Base-by-base conservation (phyloP, 1,140 invertebrate species). In the Brachionus rubens region DNA sequence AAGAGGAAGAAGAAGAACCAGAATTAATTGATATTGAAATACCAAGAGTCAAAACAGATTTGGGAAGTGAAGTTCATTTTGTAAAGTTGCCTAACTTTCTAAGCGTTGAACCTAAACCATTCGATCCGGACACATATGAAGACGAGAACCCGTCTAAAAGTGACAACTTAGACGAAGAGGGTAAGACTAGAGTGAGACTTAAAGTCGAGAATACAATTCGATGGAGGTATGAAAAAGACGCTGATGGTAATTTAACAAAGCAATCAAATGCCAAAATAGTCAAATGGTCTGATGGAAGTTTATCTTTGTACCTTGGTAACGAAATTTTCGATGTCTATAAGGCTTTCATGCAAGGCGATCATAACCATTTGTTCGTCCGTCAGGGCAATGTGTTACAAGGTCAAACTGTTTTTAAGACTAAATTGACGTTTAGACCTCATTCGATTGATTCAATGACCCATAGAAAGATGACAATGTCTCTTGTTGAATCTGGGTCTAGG, bases 301-400 rank as follows among this genome's bases (percentile, higher is more conserved):
- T 76, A 5, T 76, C 75, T 12, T 19, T 76, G 16, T 33, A 62
- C 28, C 21, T 76, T 21, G 75, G 75, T 1, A 65, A 76, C 36
- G 56, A 76, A 48, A 65, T 76, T 19, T 76, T 76, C 19, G 75
- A 76, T 65, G 75, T 76, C 16, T 76, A 46, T 12, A 62, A 67
- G 19, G 19, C 28, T 21, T 16, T 16, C 21, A 76, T 76, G 9
- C 41, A 48, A 40, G 50, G 56, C 10, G 56, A 76, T 67, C 75
- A 76, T 36, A 76, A 76, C 26, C 75, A 76, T 62, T 48, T 76
- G 14, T 76, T 76, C 26, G 41, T 76, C 3, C 26, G 75, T n/a
- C 75, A 76, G n/a, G 52, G 40, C 10, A 62, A 59, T 30, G 40
- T 40, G 14, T 28, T 76, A n/a, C 75, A 65, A 14, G 54, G 40